Evolutionary conservation across 2,113 vertebrate genomes (phyloP).

Genomic region (Oncorhynchus keta): DNA sequence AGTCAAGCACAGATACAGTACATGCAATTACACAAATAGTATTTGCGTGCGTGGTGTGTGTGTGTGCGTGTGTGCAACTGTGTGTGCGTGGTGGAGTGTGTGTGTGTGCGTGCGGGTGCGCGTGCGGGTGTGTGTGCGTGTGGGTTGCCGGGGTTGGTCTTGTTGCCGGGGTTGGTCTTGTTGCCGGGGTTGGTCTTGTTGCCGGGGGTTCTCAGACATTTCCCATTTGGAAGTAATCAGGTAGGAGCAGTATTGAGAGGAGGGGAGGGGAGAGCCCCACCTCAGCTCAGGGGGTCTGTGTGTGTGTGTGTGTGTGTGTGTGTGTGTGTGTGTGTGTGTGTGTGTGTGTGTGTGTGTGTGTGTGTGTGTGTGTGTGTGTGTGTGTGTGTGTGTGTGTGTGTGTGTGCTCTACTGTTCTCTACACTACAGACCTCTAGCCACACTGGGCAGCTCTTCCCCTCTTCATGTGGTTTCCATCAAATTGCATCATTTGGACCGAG

Average conservation of each 20-base stretch:
- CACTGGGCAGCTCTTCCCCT: slow-evolving; percentile 14
- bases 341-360: not conserved
- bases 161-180: not conserved
- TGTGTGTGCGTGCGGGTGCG: not conserved
- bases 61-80: not conserved
- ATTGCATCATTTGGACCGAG: slow-evolving; percentile 61
- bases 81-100: no score
- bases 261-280: not conserved
- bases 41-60: not conserved
- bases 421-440: slow-evolving; percentile 17
- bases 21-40: not conserved
- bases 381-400: not conserved
- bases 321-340: not conserved
- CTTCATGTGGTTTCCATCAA: slow-evolving; percentile 57
- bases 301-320: not conserved
- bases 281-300: not conserved
- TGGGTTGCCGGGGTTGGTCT: not conserved
- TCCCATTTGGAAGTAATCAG: slow-evolving; percentile 52
- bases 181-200: no score
- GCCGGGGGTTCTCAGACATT: slow-evolving; percentile 13
- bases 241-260: slow-evolving; percentile 9
- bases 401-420: not conserved
- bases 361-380: not conserved
- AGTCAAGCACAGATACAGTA: not conserved
- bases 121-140: no score